A percentile compares a stretch with the other conserved stretches of the same genome.
These are phyloP conservation scores for Selenia dentaria DNA, from an alignment of 2,888 invertebrate species.

Conservation along the genomic window DNA sequence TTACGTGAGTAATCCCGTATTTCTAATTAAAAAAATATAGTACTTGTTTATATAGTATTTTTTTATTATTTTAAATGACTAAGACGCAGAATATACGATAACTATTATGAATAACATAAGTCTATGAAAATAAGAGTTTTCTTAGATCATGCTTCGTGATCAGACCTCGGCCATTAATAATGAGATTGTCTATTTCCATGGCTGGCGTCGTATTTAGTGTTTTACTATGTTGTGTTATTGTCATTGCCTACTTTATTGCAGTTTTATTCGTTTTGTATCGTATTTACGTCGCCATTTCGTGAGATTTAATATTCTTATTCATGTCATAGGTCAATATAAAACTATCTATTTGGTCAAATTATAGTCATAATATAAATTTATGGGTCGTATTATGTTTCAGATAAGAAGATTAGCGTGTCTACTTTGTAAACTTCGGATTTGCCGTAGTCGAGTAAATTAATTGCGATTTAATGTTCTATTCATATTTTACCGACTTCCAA, in stretches of 20 bases:
- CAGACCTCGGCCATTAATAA: conserved; percentile 71
- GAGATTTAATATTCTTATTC: conserved; percentile 7
- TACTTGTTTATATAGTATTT: too few relatives aligned
- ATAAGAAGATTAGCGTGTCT: background rate
- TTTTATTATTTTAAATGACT: too few relatives aligned
- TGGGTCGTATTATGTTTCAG: background rate
- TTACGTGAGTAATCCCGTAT: too few relatives aligned
- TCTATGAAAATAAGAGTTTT: too few relatives aligned
- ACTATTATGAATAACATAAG: too few relatives aligned
- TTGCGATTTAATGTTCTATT: too few relatives aligned
- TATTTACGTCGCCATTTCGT: conserved; percentile 8
- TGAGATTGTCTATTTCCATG: conserved; percentile 50
- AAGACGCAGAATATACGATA: too few relatives aligned
- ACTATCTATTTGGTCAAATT: background rate
- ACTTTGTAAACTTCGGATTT: too few relatives aligned
- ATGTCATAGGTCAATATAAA: conserved; percentile 1
- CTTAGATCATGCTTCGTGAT: conserved; percentile 64
- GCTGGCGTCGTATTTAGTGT: conserved; percentile 17
- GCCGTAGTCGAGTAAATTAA: too few relatives aligned
- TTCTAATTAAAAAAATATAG: too few relatives aligned
- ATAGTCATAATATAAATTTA: background rate
- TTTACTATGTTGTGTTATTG: conserved; percentile 20
- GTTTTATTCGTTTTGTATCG: conserved; percentile 18
- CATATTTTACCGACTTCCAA: too few relatives aligned
- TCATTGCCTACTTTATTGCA: conserved; percentile 18